Base-by-base conservation (phyloP, 2,113 vertebrate genomes). In the Lycaon pictus region DNA sequence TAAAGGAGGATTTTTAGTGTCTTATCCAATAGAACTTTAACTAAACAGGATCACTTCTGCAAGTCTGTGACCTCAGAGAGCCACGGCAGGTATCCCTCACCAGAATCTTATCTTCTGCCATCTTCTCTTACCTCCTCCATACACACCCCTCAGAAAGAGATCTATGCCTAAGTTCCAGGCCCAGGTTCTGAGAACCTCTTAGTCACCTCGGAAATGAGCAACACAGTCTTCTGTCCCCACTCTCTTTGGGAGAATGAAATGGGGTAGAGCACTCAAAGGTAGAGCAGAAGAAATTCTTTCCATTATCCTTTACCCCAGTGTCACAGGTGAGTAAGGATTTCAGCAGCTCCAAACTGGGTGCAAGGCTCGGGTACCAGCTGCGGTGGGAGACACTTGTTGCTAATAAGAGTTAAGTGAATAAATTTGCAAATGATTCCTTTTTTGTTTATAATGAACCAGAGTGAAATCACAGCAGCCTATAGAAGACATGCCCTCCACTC, bases 371-470 rank as follows among this genome's bases (percentile, higher is more conserved):
- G 19, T 43, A 43, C 53, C 60, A 93, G 7, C 48, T 76, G 11
- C 23, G 19, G 3, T 93, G 53, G 37, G n/a, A 90, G 77, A 56
- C 23, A 13, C 80, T 85, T 81, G 51, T 62, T 81, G 27, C 60
- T 90, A 86, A 51, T 23, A 69, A 51, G n/a, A 81, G 23, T 62
- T 95, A 62, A 86, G n/a, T 71, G 8, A 90, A 69, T 43, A 82
- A 10, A 80, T 95, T 80, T 92, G 51, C n/a, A 76, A 95, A 67
- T 27, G 19, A 43, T 58, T 74, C 15, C 20, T 58, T 67, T 80
- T 89, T 80, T 51, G 12, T 90, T 95, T 86, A 65, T 27, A 95
- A 60, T 67, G 60, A 95, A 22, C 22, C n/a, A 62, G 32, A 81
- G 79, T 51, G 37, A 95, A 89, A 90, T 92, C 58, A 76, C 32